phyloP scores from a whole-genome alignment of 2,797 vertebrate genomes.

The Syndactyla subalaris region DNA sequence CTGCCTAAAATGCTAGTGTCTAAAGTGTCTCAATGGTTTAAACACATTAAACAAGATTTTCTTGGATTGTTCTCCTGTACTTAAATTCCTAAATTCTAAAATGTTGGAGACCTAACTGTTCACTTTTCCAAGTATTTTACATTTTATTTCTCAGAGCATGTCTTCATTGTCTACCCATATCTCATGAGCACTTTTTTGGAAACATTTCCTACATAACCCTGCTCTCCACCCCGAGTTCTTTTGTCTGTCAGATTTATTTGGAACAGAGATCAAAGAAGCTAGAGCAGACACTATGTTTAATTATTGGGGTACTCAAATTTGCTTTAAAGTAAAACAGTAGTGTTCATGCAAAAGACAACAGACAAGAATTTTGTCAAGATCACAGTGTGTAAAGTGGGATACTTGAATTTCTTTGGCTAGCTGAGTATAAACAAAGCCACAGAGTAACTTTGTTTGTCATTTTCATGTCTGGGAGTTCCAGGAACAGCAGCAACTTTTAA shows the following conservation, averaged over 20 bases:
- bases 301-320: neutral
- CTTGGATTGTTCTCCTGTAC: neutral
- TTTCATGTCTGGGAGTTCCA: neutral
- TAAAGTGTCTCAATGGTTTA: neutral
- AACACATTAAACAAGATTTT: neutral
- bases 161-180: neutral
- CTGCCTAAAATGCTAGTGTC: neutral
- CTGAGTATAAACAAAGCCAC: neutral
- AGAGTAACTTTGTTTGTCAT: neutral
- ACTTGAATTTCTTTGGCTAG: neutral
- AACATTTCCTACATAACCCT: neutral
- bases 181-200: neutral
- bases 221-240: neutral
- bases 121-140: neutral
- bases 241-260: neutral
- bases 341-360: neutral
- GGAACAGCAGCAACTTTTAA: neutral
- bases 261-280: neutral
- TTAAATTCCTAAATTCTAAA: neutral
- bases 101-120: neutral
- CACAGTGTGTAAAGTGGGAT: neutral
- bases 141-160: neutral
- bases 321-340: neutral
- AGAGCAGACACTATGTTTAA: neutral
- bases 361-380: neutral